A percentile compares a stretch with the other conserved stretches of the same genome.
Evolutionary conservation across 2,113 vertebrate species (phyloP).

Genomic region (Notarius quadriscutis): DNA sequence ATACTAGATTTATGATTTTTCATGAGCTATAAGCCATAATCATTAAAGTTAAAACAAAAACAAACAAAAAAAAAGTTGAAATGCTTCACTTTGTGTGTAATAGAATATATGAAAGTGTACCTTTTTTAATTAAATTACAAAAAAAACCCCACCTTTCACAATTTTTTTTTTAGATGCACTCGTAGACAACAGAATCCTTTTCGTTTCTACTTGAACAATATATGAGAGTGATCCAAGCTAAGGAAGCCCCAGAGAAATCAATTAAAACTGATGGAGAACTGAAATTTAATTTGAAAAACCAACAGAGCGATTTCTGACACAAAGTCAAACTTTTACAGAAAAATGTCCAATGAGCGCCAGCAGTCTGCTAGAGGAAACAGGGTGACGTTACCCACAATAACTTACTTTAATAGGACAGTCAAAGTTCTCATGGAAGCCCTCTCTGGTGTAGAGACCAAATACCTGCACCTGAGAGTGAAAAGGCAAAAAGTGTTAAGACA

Average conservation of each 20-base stretch:
- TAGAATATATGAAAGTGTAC: too few species aligned
- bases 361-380: background rate
- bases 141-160: too few species aligned
- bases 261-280: slow-evolving; percentile 30
- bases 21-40: too few species aligned
- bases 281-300: slow-evolving; percentile 43
- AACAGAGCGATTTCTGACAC: slow-evolving; percentile 36
- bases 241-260: slow-evolving; percentile 48
- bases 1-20: too few species aligned
- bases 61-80: too few species aligned
- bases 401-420: slow-evolving; percentile 98
- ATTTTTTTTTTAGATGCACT: too few species aligned
- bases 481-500: slow-evolving; percentile 52
- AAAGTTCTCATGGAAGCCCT: slow-evolving; percentile 95
- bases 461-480: slow-evolving; percentile 84
- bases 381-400: slow-evolving; percentile 23
- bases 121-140: too few species aligned
- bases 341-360: slow-evolving; percentile 27
- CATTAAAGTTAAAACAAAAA: too few species aligned
- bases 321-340: slow-evolving; percentile 37
- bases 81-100: too few species aligned
- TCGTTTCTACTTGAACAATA: background rate
- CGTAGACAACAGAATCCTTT: background rate
- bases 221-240: slow-evolving; percentile 33
- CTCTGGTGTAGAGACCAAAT: slow-evolving; percentile 91